Percentiles rank a stretch among this genome's conserved stretches.
Conservation (phyloP, 2,888 invertebrate genomes). For the Caenorhabditis becei region DNA sequence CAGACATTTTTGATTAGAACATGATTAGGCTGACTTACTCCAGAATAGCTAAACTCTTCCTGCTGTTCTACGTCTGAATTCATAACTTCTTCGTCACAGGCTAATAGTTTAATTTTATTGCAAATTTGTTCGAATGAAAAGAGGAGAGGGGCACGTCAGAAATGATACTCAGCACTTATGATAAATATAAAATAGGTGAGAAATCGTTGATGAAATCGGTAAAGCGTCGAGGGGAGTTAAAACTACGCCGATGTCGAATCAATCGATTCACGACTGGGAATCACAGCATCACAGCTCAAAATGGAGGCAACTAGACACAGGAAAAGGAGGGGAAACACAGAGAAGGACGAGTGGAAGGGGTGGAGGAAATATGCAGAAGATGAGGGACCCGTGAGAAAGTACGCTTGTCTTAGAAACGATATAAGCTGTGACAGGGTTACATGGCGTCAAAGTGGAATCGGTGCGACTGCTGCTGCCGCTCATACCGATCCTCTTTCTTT, state of each 20-base stretch:
- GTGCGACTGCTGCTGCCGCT: slow-evolving; percentile 79
- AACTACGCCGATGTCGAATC: slow-evolving; percentile 4
- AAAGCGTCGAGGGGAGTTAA: neutral
- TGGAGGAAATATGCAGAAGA: slow-evolving; percentile 7
- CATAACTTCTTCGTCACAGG: neutral
- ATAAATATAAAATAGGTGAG: neutral
- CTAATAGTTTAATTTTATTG: neutral
- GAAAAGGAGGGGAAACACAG: neutral
- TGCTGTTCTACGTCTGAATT: slow-evolving; percentile 29
- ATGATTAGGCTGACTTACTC: slow-evolving; percentile 19
- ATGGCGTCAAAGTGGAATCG: slow-evolving; percentile 82
- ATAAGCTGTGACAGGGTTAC: slow-evolving; percentile 63
- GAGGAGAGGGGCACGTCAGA: slow-evolving; percentile 4
- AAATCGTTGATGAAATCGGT: neutral
- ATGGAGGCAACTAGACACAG: slow-evolving; percentile 22
- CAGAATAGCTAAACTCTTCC: neutral
- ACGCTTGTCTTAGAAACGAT: slow-evolving; percentile 14
- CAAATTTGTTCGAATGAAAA: neutral
- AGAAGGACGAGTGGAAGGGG: slow-evolving; percentile 2
- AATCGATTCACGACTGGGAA: neutral
- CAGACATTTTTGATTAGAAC: neutral
- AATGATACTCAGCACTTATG: neutral
- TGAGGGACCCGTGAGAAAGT: slow-evolving; percentile 5
- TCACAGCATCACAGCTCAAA: slow-evolving; percentile 21
- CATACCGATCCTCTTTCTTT: slow-evolving; percentile 77